A percentile compares a stretch with the other conserved stretches of the same genome.
Evolutionary conservation across 1,140 invertebrate genomes (phyloP).

Genomic region (Leptinotarsa undecemlineata): DNA sequence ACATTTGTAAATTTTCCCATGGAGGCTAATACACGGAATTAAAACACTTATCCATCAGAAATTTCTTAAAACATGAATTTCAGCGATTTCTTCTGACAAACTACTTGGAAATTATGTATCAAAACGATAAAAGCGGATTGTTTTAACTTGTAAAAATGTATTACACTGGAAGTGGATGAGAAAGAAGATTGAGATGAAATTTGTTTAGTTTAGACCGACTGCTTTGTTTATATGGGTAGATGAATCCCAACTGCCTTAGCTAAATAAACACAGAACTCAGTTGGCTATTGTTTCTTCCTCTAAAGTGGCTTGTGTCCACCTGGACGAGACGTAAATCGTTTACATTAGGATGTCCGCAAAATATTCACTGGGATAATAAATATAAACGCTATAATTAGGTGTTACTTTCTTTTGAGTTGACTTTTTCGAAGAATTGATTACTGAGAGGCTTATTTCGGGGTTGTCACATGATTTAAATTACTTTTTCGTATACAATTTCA

Average conservation of each 20-base stretch:
- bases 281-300: conserved; percentile 39
- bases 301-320: conserved; percentile 42
- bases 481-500: no score
- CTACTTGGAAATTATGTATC: background rate
- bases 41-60: no score
- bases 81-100: background rate
- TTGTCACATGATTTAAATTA: no score
- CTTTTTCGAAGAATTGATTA: background rate
- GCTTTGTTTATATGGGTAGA: conserved; percentile 42
- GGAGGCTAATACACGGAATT: no score
- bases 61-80: background rate
- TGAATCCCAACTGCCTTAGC: conserved; percentile 43
- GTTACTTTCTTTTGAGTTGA: background rate
- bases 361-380: conserved; percentile 8
- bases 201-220: conserved; percentile 40
- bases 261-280: conserved; percentile 40
- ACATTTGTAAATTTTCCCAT: no score
- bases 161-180: conserved; percentile 27
- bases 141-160: conserved; percentile 18
- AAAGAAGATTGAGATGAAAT: conserved; percentile 36
- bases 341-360: conserved; percentile 25
- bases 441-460: no score
- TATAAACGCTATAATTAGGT: conserved; percentile 13
- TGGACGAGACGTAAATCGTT: conserved; percentile 30
- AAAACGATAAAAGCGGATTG: background rate